These are phyloP conservation scores for Todiramphus saurophagus DNA, from an alignment of 2,113 vertebrate species.

Conservation along the genomic window DNA sequence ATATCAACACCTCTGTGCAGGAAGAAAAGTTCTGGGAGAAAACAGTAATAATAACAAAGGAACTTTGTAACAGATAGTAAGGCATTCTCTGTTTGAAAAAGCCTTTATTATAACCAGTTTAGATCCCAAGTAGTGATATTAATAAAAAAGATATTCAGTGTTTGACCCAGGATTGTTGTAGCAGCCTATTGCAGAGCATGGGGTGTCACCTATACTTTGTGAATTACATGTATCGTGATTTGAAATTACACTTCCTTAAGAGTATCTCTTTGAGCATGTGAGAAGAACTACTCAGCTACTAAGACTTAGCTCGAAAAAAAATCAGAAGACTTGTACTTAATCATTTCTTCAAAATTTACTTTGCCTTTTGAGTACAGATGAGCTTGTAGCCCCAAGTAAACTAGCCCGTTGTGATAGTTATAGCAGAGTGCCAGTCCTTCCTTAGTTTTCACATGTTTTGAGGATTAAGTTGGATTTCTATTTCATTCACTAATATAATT, in stretches of 20 bases:
- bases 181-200: neutral
- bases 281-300: neutral
- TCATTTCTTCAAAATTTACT: neutral
- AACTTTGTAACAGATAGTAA: neutral
- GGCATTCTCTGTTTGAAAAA: neutral
- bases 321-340: neutral
- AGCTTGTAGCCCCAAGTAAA: neutral
- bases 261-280: neutral
- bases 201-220: neutral
- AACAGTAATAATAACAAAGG: neutral
- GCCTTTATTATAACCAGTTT: neutral
- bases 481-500: neutral
- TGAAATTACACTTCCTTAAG: neutral
- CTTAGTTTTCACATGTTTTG: neutral
- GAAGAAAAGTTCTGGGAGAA: neutral
- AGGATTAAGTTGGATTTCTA: neutral
- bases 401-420: neutral
- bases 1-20: neutral
- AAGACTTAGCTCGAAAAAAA: neutral
- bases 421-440: neutral
- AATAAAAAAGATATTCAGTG: neutral
- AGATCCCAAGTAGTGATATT: neutral
- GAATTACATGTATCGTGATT: neutral
- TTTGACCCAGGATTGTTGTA: neutral
- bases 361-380: neutral